Conservation (phyloP, 2,888 invertebrate genomes). For the Pocota personata region DNA sequence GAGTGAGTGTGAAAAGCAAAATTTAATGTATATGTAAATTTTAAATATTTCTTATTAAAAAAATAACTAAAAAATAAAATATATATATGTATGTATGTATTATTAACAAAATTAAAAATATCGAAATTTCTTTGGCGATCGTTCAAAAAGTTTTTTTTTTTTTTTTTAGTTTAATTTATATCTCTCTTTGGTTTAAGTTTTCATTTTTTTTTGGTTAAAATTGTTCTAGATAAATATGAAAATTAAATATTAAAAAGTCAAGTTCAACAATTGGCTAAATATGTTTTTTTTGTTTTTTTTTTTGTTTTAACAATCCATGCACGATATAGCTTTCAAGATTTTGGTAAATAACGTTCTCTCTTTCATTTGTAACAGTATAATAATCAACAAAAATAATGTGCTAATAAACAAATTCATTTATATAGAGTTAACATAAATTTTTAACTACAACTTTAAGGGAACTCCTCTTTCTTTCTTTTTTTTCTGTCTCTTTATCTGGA, state of each 20-base stretch:
- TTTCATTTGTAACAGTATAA: conserved; percentile 55
- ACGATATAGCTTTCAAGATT: conserved; percentile 62
- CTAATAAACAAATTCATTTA: conserved; percentile 32
- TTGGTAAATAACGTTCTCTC: conserved; percentile 54
- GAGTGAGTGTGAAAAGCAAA: conserved; percentile 68
- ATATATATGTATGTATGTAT: conserved; percentile 15
- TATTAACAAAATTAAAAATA: conserved; percentile 36
- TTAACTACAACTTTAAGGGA: conserved; percentile 43
- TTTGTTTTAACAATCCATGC: conserved; percentile 60
- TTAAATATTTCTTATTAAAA: conserved; percentile 16
- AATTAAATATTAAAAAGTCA: conserved; percentile 60
- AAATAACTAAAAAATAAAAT: conserved; percentile 23
- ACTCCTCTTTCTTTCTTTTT: background rate
- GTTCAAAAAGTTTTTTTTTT: conserved; percentile 54
- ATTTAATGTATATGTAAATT: conserved; percentile 39
- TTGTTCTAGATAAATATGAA: conserved; percentile 63
- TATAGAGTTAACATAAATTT: conserved; percentile 52
- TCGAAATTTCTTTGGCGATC: conserved; percentile 64
- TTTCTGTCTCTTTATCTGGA: conserved; percentile 1
- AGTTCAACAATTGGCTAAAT: conserved; percentile 70
- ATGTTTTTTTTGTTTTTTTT: conserved; percentile 31
- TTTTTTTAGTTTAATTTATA: conserved; percentile 23
- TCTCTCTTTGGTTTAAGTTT: conserved; percentile 56
- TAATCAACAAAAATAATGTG: conserved; percentile 53
- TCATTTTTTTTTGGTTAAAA: conserved; percentile 47